These are phyloP conservation scores for Ectropis crepuscularia DNA, from an alignment of 2,888 invertebrate species.

Conservation along the genomic window DNA sequence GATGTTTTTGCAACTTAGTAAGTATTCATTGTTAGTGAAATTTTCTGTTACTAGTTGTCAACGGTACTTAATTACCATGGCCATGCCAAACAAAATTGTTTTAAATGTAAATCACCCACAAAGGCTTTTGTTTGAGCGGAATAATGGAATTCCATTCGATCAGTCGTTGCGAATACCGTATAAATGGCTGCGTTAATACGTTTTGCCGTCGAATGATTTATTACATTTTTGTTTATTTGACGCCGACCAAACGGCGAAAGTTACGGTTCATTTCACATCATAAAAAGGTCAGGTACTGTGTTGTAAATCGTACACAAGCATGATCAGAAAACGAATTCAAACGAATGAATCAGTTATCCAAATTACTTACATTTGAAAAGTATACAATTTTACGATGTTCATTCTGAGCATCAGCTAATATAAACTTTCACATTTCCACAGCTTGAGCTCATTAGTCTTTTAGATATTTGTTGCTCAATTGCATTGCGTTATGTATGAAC, in stretches of 20 bases:
- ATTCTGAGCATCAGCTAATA: no score
- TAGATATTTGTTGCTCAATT: no score
- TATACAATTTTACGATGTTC: no score
- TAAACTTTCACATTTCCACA: no score
- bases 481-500: no score
- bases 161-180: conserved; percentile 24
- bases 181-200: conserved; percentile 32
- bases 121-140: conserved; percentile 30
- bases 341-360: background rate
- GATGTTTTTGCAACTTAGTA: no score
- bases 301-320: background rate
- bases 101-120: conserved; percentile 26
- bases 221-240: conserved; percentile 28
- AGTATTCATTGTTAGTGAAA: no score
- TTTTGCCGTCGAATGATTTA: conserved; percentile 28
- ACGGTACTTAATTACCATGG: conserved; percentile 15
- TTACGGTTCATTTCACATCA: conserved; percentile 19
- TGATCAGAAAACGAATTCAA: background rate
- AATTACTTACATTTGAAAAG: no score
- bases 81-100: conserved; percentile 25
- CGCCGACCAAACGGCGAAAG: conserved; percentile 12
- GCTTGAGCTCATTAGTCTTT: no score
- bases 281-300: conserved; percentile 2
- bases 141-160: conserved; percentile 33
- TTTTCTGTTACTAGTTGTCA: no score